Evolutionary conservation across 2,113 vertebrate genomes (phyloP), one percentile per base, ranked within the genome.

Genomic region (Cettia cetti): DNA sequence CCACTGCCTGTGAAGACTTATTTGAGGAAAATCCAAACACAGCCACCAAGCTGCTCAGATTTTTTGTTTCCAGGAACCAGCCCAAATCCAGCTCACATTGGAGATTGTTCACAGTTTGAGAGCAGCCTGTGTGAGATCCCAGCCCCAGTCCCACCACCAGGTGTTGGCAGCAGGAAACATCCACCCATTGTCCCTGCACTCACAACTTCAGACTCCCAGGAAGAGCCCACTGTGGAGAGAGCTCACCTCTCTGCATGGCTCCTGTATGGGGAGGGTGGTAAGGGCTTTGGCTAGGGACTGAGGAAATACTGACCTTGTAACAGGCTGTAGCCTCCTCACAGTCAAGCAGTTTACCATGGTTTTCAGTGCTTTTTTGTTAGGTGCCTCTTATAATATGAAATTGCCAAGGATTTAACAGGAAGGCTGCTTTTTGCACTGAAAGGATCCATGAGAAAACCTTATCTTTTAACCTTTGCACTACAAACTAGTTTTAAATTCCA

Each of bases 11-110:
- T 22, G 59, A 77, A 80, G 82, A 80, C 28, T 49, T 8, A 14
- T 37, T 50, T 77, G 90, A 90, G 57, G 45, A 86, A 82, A 91
- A 86, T 92, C 92, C 82, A 69, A 69, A 87, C 17, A 42, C 19
- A 65, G 63, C 7, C 68, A 85, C 20, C 11, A 75, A 60, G 45
- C 1, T 0, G 24, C 27, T 90, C 54, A 71, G 7, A 16, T 0
- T 35, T 86, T 78, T 60, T 66, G 21, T 78, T 89, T 66, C 47
- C 31, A 90, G 71, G 59, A 95, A 63, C 14, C 28, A 64, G 24
- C 28, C 37, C 65, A 80, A 88, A 81, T 56, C 19, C 35, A 92
- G 35, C 26, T 89, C 33, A 37, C 20, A 28, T 8, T 4, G 6
- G 60, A 75, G 52, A 40, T 3, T 2, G 0, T 30, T 80, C 57